phyloP scores from a whole-genome alignment of 1,140 invertebrate species.

The Harlomillsia oculata region DNA sequence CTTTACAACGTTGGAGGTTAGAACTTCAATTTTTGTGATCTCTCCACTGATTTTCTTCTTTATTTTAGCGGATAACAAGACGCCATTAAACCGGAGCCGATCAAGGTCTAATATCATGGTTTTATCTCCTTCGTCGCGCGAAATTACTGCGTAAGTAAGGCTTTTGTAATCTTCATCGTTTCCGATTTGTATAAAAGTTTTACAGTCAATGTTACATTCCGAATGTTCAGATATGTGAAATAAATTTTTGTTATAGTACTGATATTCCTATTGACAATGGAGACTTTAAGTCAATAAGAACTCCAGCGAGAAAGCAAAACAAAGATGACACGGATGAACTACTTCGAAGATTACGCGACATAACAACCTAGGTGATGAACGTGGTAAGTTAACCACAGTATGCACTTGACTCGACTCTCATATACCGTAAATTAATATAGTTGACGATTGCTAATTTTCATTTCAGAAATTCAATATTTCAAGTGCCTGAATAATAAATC shows the following conservation, averaged over 20 bases:
- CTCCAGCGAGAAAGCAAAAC: conserved; percentile 1
- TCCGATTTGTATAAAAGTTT: neutral
- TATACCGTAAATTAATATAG: no score
- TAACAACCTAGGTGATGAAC: no score
- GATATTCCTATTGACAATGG: conserved; percentile 14
- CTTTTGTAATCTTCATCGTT: neutral
- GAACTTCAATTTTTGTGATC: neutral
- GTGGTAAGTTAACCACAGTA: no score
- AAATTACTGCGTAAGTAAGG: conserved; percentile 17
- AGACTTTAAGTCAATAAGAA: conserved; percentile 1
- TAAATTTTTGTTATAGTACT: neutral
- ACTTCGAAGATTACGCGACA: conserved; percentile 16
- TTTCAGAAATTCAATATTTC: no score
- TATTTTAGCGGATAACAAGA: conserved; percentile 63
- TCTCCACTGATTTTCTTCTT: conserved; percentile 38
- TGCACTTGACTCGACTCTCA: no score
- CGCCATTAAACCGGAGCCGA: conserved; percentile 71
- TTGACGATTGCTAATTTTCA: no score
- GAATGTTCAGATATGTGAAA: neutral
- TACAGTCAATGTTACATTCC: neutral
- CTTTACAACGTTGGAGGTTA: conserved; percentile 1
- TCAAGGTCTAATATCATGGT: conserved; percentile 64
- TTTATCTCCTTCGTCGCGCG: conserved; percentile 43
- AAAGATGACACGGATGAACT: conserved; percentile 20
- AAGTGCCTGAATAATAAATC: no score